Base-by-base conservation (phyloP, 2,888 invertebrate species). In the Toxonevra muliebris region DNA sequence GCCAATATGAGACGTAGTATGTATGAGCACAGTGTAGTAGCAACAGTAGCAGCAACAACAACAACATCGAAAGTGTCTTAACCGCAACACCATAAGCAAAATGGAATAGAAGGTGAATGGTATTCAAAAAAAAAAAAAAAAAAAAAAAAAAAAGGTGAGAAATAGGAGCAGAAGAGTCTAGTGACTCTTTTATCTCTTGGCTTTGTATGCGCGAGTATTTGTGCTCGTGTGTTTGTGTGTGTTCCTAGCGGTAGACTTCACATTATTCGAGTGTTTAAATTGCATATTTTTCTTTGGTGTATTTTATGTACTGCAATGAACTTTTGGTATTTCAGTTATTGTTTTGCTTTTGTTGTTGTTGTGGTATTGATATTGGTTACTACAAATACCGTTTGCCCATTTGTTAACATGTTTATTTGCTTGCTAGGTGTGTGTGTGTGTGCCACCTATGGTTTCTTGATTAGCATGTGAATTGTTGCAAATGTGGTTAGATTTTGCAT, bases 241-340 rank as follows among this genome's bases (percentile, higher is more conserved):
- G 41, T 10, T 12, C 19, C 15, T 59, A 45, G 41, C 19, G 43
- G 59, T 58, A 11, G n/a, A 42, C 30, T 30, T 30, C 30, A 2
- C 30, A 30, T 30, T 30, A 7, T 30, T 30, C 30, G 63, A 66
- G 59, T 59, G 58, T 59, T 55, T 42, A 66, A 57, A 45, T 62
- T 63, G 69, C 65, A 58, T 57, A 30, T 30, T 65, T 64, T 68
- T 60, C 54, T n/a, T 68, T 68, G 48, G 15, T 50, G 40, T 10
- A 15, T 63, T 63, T 61, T 61, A 8, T 54, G 54, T 54, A 41
- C 15, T 40, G 41, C 20, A 30, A 12, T 42, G 19, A 30, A 13
- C 19, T 45, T 42, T 45, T 45, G 45, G 10, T 20, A 13, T 59
- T 43, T 15, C 19, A 9, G 19, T 40, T 15, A 8, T 61, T 48